Percentiles rank a stretch among this genome's conserved stretches.
These are phyloP conservation scores for Xenopus borealis DNA, from an alignment of 2,113 vertebrate species.

Conservation along the genomic window DNA sequence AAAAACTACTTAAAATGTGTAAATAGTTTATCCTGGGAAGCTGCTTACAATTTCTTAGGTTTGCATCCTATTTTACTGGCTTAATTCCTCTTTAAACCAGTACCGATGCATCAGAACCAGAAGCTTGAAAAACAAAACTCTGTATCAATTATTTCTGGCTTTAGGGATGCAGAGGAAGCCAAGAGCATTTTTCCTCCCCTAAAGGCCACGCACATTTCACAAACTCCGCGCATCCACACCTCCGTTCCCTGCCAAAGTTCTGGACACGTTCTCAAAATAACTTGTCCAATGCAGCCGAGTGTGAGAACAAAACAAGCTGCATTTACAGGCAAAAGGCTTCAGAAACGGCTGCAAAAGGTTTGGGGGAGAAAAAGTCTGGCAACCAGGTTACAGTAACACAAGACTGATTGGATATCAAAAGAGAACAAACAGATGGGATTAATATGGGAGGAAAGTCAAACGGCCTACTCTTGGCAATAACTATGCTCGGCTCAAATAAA, in stretches of 20 bases:
- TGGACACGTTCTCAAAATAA: constrained; percentile 33
- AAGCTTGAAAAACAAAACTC: not conserved
- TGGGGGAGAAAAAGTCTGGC: constrained; percentile 16
- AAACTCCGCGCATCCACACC: not conserved
- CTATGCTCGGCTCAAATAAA: constrained; percentile 33
- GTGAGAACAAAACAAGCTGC: constrained; percentile 25
- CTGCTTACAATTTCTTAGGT: too few species aligned
- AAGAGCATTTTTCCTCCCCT: too few species aligned
- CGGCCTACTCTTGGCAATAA: constrained; percentile 29
- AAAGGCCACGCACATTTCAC: too few species aligned
- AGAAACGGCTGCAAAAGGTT: constrained; percentile 25
- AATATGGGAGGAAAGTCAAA: constrained; percentile 9
- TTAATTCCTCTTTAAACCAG: not conserved
- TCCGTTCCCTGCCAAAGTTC: constrained; percentile 10
- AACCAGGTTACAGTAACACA: constrained; percentile 32
- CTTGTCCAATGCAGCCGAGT: not conserved
- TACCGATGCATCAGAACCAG: not conserved
- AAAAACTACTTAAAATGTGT: too few species aligned
- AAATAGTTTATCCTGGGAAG: too few species aligned
- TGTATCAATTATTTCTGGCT: not conserved
- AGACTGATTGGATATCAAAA: constrained; percentile 37
- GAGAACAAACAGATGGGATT: constrained; percentile 43
- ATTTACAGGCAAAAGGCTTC: constrained; percentile 16
- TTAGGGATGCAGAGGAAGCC: not conserved
- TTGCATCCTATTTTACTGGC: too few species aligned